A percentile compares a stretch with the other conserved stretches of the same genome.
Conservation (phyloP, 35 echinoderm and acorn worm species). For the Ptychodera flava region DNA sequence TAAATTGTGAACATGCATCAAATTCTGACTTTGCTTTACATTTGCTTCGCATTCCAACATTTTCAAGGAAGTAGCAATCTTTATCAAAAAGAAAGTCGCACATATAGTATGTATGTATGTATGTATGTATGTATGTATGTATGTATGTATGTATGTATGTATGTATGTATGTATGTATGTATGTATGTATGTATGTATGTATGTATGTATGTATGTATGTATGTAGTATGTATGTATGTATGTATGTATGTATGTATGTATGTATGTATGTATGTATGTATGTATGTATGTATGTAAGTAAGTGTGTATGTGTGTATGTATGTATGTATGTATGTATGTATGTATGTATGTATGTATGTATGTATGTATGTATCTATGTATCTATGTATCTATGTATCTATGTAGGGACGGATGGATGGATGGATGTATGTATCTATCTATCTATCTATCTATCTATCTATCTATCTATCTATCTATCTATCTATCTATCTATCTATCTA, state of each 20-base stretch:
- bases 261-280: background rate
- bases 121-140: background rate
- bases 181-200: background rate
- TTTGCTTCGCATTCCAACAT: too few species aligned
- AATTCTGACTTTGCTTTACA: too few species aligned
- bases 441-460: background rate
- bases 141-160: background rate
- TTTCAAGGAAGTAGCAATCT: too few species aligned
- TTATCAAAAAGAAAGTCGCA: too few species aligned
- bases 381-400: background rate
- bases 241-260: background rate
- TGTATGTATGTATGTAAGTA: background rate
- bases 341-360: background rate
- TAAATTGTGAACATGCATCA: too few species aligned
- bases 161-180: too few species aligned
- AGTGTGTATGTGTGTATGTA: background rate
- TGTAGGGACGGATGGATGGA: background rate
- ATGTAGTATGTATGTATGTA: background rate
- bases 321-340: background rate
- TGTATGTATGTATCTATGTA: background rate
- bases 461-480: background rate
- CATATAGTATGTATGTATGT: background rate
- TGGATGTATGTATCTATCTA: background rate
- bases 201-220: constrained; percentile 2
- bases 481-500: background rate